Conservation (phyloP, 1,140 invertebrate species). For the Nebria ingens region DNA sequence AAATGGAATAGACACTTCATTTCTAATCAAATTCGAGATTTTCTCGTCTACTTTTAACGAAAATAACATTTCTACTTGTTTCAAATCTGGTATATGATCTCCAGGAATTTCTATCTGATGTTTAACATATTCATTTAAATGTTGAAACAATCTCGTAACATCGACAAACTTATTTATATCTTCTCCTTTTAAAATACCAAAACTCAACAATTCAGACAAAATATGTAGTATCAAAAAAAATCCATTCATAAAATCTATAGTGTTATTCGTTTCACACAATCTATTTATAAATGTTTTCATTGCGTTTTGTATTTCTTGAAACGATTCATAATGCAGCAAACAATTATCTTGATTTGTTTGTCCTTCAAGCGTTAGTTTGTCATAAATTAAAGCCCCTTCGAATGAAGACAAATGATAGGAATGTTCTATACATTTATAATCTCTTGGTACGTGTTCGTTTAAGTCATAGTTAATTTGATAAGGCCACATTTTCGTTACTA, state of each 20-base stretch:
- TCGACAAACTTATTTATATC: neutral
- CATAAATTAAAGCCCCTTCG: neutral
- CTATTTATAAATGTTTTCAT: neutral
- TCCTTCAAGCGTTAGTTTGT: neutral
- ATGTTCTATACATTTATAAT: neutral
- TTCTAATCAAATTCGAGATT: conserved; percentile 16
- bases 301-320: neutral
- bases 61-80: conserved; percentile 17
- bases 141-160: neutral
- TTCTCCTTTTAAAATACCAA: neutral
- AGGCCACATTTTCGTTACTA: conserved; percentile 26
- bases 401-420: neutral
- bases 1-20: conserved; percentile 16
- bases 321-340: neutral
- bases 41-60: conserved; percentile 11
- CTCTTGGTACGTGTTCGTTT: neutral
- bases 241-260: neutral
- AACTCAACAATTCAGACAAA: neutral
- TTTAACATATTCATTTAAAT: conserved; percentile 12
- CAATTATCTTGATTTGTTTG: neutral
- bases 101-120: conserved; percentile 14
- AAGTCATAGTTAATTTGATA: neutral
- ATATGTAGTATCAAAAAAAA: neutral
- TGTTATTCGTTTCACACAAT: neutral
- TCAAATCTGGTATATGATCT: conserved; percentile 10